phyloP scores from a whole-genome alignment of 2,888 invertebrate genomes.

The Mesorhabditis sp. region DNA sequence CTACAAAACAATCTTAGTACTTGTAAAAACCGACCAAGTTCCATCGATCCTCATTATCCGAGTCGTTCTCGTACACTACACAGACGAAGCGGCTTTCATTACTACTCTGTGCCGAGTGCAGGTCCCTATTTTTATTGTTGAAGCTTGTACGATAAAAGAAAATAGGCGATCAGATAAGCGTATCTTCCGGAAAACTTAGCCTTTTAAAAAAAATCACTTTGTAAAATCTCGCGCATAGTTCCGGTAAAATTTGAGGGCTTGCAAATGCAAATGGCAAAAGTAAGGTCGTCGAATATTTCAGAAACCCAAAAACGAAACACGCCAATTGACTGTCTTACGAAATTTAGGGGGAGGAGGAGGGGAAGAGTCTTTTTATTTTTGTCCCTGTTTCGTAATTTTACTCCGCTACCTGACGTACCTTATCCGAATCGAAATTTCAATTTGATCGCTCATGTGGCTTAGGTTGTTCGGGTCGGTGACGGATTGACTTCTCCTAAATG shows the following conservation, averaged over 20 bases:
- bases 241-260: too few species aligned
- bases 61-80: conserved; percentile 2
- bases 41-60: conserved; percentile 6
- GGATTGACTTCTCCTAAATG: background rate
- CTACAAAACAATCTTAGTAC: background rate
- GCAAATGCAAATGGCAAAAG: too few species aligned
- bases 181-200: too few species aligned
- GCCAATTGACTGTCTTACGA: too few species aligned
- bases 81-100: conserved; percentile 4
- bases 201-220: too few species aligned
- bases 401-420: background rate
- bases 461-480: background rate
- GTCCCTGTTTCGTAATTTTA: background rate
- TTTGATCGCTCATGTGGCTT: conserved; percentile 6
- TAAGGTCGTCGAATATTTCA: too few species aligned
- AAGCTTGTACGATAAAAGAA: too few species aligned
- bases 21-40: background rate
- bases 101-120: background rate
- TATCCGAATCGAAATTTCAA: background rate
- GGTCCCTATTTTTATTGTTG: background rate
- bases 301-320: too few species aligned
- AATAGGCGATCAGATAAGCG: too few species aligned
- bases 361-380: too few species aligned
- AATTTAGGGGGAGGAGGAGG: too few species aligned
- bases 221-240: too few species aligned